Base-by-base conservation (phyloP, 2,113 vertebrate genomes). In the Tichodroma muraria region DNA sequence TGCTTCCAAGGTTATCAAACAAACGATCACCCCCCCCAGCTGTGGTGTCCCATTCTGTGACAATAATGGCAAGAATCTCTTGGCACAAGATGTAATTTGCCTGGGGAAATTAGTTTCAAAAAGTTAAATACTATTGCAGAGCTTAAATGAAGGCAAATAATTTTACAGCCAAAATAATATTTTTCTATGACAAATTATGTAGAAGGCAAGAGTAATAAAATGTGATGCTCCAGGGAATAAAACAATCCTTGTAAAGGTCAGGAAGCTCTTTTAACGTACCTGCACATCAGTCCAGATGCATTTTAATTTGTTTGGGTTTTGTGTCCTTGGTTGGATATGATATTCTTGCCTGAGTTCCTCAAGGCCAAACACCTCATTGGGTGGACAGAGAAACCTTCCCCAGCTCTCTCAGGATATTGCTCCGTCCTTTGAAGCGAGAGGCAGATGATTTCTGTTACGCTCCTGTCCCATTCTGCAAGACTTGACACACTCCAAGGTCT, bases 151-250 rank as follows among this genome's bases (percentile, higher is more conserved):
- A 91, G 80, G 82, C 2, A 15, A 94, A 75, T 80, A 40, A 88
- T 95, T 95, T 93, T 86, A 95, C 35, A 80, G 91, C 80, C 82
- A 95, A 95, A 96, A 94, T 93, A 96, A 93, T 95, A 80, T 96
- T 97, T 96, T 93, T 83, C 76, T 90, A 84, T 20, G 45, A 90
- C 92, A 94, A 93, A 92, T 95, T 75, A 88, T 71, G 69, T 85
- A 94, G 80, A 88, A 88, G 64, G 61, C 5, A 21, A 80, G 44
- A 94, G 68, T 68, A 90, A 94, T 95, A 86, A 94, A 88, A 93
- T 80, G 71, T 78, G 53, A 40, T 38, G 77, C 94, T 96, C 77
- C 40, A 71, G 90, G 88, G 90, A 88, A 75, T 93, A 60, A 86
- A 86, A 79, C 69, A 70, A 91, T 75, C 52, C 76, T 69, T 31